Base-by-base conservation (phyloP, 2,113 vertebrate species). In the Hippocampus barbouri region DNA sequence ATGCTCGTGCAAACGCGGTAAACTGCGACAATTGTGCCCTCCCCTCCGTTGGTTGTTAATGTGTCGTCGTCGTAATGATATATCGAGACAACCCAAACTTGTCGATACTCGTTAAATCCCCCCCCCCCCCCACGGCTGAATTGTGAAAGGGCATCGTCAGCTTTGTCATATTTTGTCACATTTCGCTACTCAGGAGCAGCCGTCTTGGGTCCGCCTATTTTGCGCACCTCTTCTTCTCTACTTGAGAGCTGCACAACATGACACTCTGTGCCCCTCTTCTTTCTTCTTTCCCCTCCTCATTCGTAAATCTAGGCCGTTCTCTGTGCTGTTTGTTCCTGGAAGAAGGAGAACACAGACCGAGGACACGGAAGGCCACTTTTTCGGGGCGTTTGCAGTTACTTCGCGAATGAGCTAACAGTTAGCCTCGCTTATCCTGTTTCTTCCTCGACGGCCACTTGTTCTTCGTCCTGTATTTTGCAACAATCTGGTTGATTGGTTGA, bases 311-410 rank as follows among this genome's bases (percentile, higher is more conserved):
- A 11, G 8, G 0, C 71, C 69, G 45, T 41, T 62, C 45, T 66
- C 72, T 79, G 43, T 80, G 45, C n/a, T 81, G 81, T 88, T 83
- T 25, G 25, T 25, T 25, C 69, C 53, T 69, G 43, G 57, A 41
- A 78, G 67, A 41, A 64, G 47, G 20, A 30, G 14, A 64, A 69
- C 71, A 76, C 60, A 76, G 83, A 83, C 75, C 68, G 64, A 61
- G 79, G 73, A 87, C 82, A 86, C 49, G 75, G 62, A 85, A 88
- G 78, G 85, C 83, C 80, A 86, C 80, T 87, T 83, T 82, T 56
- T 41, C 68, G 47, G 74, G 83, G 34, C 6, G 34, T 38, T 38
- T 38, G 34, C 34, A 38, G 5, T 38, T 38, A 38, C 34, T 6
- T 38, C 6, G 34, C 34, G 5, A 6, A 38, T 2, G 34, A 38